Conservation (phyloP, 1,140 invertebrate species). For the Eumeta japonica region DNA sequence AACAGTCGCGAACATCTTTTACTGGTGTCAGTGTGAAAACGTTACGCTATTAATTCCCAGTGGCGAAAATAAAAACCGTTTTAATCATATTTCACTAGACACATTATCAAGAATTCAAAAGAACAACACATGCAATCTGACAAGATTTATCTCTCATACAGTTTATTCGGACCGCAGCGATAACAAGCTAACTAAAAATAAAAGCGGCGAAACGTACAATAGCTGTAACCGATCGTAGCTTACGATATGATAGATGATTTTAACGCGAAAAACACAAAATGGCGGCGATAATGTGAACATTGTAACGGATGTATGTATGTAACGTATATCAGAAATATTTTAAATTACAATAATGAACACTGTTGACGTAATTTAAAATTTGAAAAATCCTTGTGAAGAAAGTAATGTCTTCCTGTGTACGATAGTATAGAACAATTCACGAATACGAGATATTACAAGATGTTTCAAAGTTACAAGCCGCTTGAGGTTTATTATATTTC, state of each 20-base stretch:
- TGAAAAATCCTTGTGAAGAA: background rate
- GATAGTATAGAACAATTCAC: background rate
- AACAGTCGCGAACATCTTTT: too few species aligned
- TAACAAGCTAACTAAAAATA: conserved; percentile 10
- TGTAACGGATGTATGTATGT: conserved; percentile 8
- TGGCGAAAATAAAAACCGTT: too few species aligned
- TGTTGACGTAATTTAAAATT: background rate
- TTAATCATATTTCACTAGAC: conserved; percentile 22
- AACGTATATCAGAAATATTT: background rate
- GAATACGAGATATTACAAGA: too few species aligned
- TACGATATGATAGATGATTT: conserved; percentile 18
- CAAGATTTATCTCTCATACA: conserved; percentile 22
- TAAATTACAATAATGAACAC: background rate
- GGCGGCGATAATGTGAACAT: conserved; percentile 19
- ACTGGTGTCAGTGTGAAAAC: too few species aligned
- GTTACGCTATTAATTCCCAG: conserved; percentile 20
- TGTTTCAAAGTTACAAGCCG: too few species aligned
- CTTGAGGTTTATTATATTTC: too few species aligned
- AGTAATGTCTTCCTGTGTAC: too few species aligned
- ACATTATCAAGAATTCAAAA: conserved; percentile 21
- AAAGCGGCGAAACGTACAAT: conserved; percentile 7
- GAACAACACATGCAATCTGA: conserved; percentile 19
- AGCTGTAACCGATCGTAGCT: conserved; percentile 7
- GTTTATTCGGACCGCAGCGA: conserved; percentile 8
- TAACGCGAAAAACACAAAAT: conserved; percentile 19